phyloP scores from a whole-genome alignment of 2,113 vertebrate genomes.

The Tenebrosternarchus preto region DNA sequence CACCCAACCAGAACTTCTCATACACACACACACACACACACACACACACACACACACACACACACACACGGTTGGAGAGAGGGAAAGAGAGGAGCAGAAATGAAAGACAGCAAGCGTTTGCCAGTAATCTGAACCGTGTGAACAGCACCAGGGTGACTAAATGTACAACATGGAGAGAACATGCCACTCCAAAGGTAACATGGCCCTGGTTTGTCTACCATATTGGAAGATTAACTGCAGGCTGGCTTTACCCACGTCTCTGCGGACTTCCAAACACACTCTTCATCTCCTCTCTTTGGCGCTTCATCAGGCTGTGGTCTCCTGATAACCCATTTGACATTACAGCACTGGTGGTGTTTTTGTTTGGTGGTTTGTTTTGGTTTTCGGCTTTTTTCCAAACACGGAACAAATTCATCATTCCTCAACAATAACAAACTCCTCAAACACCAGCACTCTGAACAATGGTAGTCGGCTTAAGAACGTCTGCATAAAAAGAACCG shows the following conservation, averaged over 20 bases:
- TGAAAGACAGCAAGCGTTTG: neutral
- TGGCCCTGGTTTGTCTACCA: neutral
- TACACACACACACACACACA: too few relatives aligned
- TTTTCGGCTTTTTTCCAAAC: neutral
- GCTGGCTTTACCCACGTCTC: neutral
- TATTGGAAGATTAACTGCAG: slow-evolving; percentile 7
- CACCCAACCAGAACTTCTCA: too few relatives aligned
- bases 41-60: neutral
- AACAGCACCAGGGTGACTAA: neutral
- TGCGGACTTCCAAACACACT: slow-evolving; percentile 1
- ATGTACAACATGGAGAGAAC: neutral
- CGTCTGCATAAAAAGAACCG: too few relatives aligned
- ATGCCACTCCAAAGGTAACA: neutral
- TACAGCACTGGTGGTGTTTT: neutral
- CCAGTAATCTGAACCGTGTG: neutral
- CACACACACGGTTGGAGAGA: neutral
- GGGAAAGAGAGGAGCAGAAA: neutral
- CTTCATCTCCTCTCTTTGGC: neutral
- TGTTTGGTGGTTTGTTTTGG: too few relatives aligned
- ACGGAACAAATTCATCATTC: neutral
- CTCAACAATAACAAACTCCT: neutral
- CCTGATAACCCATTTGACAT: neutral
- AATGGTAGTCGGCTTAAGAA: too few relatives aligned
- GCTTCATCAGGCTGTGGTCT: neutral
- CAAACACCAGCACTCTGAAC: too few relatives aligned